Conservation (phyloP, 2,797 vertebrate species). For the Lepidocolaptes lacrymiger region DNA sequence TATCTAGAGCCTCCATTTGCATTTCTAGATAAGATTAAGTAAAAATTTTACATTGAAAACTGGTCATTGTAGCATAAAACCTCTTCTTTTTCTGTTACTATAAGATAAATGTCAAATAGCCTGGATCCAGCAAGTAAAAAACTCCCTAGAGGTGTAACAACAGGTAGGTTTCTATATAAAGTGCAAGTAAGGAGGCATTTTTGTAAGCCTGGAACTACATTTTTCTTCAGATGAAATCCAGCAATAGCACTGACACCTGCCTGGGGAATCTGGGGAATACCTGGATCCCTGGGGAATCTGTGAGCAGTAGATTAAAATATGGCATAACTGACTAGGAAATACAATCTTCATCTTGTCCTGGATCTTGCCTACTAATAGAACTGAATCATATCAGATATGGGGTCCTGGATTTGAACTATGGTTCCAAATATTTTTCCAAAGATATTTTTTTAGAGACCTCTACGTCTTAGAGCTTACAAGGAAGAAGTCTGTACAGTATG, state of each 20-base stretch:
- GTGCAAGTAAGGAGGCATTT: neutral
- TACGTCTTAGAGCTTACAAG: neutral
- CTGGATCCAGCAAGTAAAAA: neutral
- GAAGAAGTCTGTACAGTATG: neutral
- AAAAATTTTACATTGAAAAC: conserved; percentile 30
- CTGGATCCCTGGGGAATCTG: neutral
- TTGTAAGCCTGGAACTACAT: neutral
- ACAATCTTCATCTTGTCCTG: neutral
- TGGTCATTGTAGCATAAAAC: neutral
- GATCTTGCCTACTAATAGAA: neutral
- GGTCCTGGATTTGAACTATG: neutral
- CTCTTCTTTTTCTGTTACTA: neutral
- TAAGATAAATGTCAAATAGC: neutral
- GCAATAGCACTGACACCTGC: neutral
- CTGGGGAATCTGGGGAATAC: too few species aligned
- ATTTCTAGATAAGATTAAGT: conserved; percentile 8
- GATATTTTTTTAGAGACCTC: neutral
- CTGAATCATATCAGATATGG: neutral
- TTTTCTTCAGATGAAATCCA: conserved; percentile 5
- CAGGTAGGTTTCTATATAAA: neutral
- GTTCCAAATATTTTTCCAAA: neutral
- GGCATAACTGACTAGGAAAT: conserved; percentile 4
- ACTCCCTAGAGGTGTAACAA: neutral
- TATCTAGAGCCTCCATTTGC: conserved; percentile 32
- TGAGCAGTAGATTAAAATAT: conserved; percentile 33